Percentiles rank a stretch among this genome's conserved stretches.
These are phyloP conservation scores for Phoenoteleia sp. DNA, from an alignment of 2,888 invertebrate genomes.

Conservation along the genomic window DNA sequence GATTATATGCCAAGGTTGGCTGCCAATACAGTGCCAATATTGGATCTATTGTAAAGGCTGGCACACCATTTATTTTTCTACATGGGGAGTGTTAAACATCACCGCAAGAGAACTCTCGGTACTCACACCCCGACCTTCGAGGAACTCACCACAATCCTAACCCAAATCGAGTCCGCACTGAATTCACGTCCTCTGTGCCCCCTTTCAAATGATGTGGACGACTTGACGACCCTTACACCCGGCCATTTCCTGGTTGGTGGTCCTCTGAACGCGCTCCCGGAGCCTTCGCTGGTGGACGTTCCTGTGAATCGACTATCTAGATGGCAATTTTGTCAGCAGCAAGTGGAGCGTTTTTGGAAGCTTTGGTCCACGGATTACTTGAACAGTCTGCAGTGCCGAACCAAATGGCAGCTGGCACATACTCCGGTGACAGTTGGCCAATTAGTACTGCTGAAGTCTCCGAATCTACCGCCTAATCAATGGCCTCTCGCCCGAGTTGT, in stretches of 20 bases:
- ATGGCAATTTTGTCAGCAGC: constrained; percentile 24
- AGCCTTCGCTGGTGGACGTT: neutral
- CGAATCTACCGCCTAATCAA: constrained; percentile 44
- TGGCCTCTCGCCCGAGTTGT: constrained; percentile 70
- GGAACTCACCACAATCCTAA: neutral
- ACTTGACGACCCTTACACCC: constrained; percentile 20
- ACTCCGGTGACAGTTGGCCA: constrained; percentile 32
- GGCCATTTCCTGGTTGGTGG: constrained; percentile 47
- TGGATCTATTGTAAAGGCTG: too few relatives aligned
- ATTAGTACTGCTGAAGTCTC: constrained; percentile 65
- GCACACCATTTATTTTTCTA: too few relatives aligned
- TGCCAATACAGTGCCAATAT: too few relatives aligned
- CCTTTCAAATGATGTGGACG: neutral
- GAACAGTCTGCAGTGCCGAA: constrained; percentile 32
- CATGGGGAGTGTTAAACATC: neutral
- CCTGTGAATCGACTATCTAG: constrained; percentile 32
- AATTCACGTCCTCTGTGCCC: constrained; percentile 37
- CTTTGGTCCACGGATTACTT: constrained; percentile 50
- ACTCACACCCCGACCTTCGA: neutral
- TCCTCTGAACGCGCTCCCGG: constrained; percentile 11
- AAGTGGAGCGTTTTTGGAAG: constrained; percentile 30
- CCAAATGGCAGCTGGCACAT: constrained; percentile 22
- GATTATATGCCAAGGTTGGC: too few relatives aligned
- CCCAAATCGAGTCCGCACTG: constrained; percentile 9
- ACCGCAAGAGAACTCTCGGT: neutral